Conservation (phyloP, 2,888 invertebrate genomes). For the Cremastinae sp. region DNA sequence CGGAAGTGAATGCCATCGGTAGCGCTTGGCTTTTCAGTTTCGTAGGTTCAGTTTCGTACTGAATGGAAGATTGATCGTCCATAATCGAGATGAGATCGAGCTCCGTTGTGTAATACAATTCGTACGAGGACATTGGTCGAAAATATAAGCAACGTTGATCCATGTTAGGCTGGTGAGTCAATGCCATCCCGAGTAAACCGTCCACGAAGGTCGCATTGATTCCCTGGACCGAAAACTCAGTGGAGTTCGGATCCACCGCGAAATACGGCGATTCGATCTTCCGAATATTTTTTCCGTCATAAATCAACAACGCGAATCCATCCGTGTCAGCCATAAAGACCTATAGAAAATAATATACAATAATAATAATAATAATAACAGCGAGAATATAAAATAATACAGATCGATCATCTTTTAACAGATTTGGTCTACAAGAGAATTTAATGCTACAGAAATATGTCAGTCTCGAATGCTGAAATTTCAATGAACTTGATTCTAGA, state of each 20-base stretch:
- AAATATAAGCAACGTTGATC: slow-evolving; percentile 20
- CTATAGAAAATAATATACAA: not conserved
- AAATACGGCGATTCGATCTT: slow-evolving; percentile 11
- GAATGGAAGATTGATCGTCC: slow-evolving; percentile 15
- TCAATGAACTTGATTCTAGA: too few species aligned
- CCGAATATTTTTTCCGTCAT: slow-evolving; percentile 10
- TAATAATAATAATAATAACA: not conserved
- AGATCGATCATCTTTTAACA: slow-evolving; percentile 15
- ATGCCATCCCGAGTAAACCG: slow-evolving; percentile 5
- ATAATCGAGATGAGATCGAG: not conserved
- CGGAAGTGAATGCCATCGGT: slow-evolving; percentile 49
- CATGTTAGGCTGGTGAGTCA: not conserved
- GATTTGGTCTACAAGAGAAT: not conserved
- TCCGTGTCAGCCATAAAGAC: slow-evolving; percentile 11
- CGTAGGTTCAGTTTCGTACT: slow-evolving; percentile 6
- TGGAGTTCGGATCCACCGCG: not conserved
- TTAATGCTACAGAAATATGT: not conserved
- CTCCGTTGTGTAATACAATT: slow-evolving; percentile 20
- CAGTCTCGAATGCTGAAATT: not conserved
- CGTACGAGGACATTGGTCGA: slow-evolving; percentile 27
- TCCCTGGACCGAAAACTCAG: slow-evolving; percentile 12
- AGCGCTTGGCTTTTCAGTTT: slow-evolving; percentile 59
- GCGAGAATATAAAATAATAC: not conserved
- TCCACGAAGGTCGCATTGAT: not conserved
- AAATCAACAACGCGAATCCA: slow-evolving; percentile 11